Conservation (phyloP, 2,797 vertebrate species). For the Enteromius trimaculatus region DNA sequence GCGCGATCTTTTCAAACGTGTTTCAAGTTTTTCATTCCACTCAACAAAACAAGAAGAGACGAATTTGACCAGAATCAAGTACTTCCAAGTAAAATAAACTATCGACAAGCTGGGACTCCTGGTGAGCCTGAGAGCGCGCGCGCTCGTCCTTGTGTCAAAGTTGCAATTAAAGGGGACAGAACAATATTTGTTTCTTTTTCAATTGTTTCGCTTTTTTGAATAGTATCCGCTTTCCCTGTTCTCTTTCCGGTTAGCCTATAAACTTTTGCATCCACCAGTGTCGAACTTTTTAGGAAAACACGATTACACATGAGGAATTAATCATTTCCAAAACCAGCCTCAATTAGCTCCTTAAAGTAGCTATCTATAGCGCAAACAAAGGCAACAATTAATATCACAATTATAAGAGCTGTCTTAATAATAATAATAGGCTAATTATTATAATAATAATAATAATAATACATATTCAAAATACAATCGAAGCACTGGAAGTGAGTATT, state of each 20-base stretch:
- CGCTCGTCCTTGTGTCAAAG: conserved; percentile 8
- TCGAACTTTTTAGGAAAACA: not conserved
- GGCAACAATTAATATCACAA: not conserved
- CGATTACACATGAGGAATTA: not conserved
- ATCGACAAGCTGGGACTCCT: not conserved
- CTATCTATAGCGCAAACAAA: not conserved
- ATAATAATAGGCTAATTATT: too few species aligned
- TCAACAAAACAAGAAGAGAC: conserved; percentile 70
- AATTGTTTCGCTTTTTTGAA: not conserved
- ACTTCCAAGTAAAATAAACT: conserved; percentile 18
- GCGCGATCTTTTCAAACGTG: conserved; percentile 90
- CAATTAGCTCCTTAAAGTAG: not conserved
- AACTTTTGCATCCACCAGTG: not conserved
- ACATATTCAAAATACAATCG: not conserved
- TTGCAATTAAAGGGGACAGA: conserved; percentile 1
- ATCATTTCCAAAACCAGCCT: not conserved
- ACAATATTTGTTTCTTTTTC: not conserved
- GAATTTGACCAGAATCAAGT: conserved; percentile 53
- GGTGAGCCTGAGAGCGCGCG: not conserved
- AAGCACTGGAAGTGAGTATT: not conserved
- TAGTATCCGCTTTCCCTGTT: not conserved
- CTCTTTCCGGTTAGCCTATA: not conserved
- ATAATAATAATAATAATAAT: not conserved
- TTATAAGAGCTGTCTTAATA: not conserved
- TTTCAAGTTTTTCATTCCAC: conserved; percentile 85